Base-by-base conservation (phyloP, 2,888 invertebrate genomes). In the Osmoderma eremita region DNA sequence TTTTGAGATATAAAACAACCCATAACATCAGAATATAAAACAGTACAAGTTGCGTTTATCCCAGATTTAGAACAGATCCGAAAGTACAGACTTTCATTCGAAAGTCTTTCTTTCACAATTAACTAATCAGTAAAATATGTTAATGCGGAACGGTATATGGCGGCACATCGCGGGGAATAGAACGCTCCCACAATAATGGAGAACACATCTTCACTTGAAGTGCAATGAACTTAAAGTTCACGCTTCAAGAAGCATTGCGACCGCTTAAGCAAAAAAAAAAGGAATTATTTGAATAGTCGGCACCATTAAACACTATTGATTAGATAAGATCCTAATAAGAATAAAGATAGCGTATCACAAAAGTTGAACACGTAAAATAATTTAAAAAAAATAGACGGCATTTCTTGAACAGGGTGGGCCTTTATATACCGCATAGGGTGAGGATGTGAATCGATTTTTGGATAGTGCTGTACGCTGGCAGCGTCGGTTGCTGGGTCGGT, bases 161-260 rank as follows among this genome's bases (percentile, higher is more conserved):
- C 18, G 15, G 45, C 18, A 54, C 38, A 38, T 18, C 13, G 58
- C 22, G 13, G 41, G 58, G 58, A 42, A 58, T n/a, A 22, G 17
- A n/a, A 13, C 41, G 41, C 20, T 13, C 24, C 8, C 50, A 24
- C 15, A 51, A 51, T 22, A 22, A 15, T 51, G 30, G 15, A 51
- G 15, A 51, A 22, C 24, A 30, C 50, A 15, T 51, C 50, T 51
- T 51, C 15, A 3, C 13, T 30, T n/a, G 1, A 42, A 45, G 67
- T 63, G 54, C 63, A 63, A 38, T 63, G 67, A 67, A 63, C 67
- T 63, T 67, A 20, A 54, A 17, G 53, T 67, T 67, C 63, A 63
- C 54, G 67, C 45, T 63, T 39, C 36, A 54, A 45, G 53, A 45
- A 30, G 18, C 51, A 17, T 8, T 24, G 15, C 13, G 24, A 15